Percentiles rank a stretch among this genome's conserved stretches.
Conservation (phyloP, 2,888 invertebrate species). For the Agrenia bidenticulata region DNA sequence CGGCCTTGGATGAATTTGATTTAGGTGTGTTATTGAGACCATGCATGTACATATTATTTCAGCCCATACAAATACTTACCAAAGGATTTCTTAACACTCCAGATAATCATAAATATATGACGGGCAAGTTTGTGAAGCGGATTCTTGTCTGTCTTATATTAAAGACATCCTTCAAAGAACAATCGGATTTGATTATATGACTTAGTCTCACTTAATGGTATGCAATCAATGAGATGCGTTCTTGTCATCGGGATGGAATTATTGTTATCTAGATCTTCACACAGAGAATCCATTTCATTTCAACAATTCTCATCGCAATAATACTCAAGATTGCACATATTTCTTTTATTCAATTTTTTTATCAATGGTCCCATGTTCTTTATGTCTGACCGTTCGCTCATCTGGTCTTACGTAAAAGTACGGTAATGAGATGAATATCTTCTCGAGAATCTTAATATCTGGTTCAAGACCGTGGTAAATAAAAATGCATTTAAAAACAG, state of each 20-base stretch:
- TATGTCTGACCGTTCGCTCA: not conserved
- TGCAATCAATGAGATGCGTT: not conserved
- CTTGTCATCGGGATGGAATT: not conserved
- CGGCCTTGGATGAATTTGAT: no score
- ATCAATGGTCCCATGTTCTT: not conserved
- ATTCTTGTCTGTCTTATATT: no score
- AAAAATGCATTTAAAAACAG: no score
- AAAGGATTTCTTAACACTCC: no score
- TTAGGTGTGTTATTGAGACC: no score
- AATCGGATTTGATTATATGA: slow-evolving; percentile 7
- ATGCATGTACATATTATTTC: no score
- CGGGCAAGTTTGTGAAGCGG: no score
- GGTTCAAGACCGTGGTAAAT: slow-evolving; percentile 4
- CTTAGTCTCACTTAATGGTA: not conserved
- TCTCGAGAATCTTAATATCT: not conserved
- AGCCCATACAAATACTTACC: no score
- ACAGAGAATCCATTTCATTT: slow-evolving; percentile 9
- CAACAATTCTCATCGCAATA: not conserved
- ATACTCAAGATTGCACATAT: not conserved
- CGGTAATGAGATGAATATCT: not conserved
- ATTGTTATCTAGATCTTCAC: slow-evolving; percentile 10
- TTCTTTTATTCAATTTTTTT: not conserved
- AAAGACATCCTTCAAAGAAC: slow-evolving; percentile 1
- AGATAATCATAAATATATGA: no score
- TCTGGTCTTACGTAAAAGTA: not conserved